phyloP scores from a whole-genome alignment of 2,113 vertebrate genomes.

The Microtus pennsylvanicus region DNA sequence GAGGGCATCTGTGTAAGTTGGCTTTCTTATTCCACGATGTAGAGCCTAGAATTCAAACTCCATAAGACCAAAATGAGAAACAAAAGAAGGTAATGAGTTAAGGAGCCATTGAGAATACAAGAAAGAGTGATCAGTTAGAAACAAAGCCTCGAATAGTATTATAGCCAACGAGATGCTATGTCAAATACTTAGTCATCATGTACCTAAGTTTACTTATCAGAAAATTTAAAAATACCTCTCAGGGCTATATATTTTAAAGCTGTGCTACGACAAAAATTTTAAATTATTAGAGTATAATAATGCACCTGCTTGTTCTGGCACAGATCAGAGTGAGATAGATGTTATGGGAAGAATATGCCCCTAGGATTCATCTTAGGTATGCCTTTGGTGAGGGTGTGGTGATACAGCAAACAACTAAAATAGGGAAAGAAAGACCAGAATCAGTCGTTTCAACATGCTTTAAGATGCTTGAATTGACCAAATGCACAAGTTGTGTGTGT shows the following conservation, averaged over 20 bases:
- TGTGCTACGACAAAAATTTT: background rate
- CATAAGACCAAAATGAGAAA: background rate
- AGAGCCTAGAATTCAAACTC: too few species aligned
- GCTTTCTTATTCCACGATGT: background rate
- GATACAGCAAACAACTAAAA: background rate
- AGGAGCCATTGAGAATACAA: background rate
- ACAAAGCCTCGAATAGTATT: background rate
- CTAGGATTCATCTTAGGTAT: background rate
- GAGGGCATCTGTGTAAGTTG: background rate
- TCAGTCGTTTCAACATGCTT: background rate
- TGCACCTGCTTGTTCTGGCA: background rate
- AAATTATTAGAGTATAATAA: background rate
- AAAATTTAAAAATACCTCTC: background rate
- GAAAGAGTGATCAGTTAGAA: background rate
- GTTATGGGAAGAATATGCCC: background rate
- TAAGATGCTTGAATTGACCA: background rate
- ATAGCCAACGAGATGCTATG: background rate
- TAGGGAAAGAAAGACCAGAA: background rate
- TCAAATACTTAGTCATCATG: background rate
- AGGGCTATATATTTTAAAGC: background rate
- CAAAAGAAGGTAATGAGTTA: background rate
- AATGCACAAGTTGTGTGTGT: fast-evolving
- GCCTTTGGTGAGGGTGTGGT: background rate
- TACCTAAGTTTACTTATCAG: constrained; percentile 28
- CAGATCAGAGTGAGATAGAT: background rate